Conservation (phyloP, 1,140 invertebrate species). For the Drosophila parvula region DNA sequence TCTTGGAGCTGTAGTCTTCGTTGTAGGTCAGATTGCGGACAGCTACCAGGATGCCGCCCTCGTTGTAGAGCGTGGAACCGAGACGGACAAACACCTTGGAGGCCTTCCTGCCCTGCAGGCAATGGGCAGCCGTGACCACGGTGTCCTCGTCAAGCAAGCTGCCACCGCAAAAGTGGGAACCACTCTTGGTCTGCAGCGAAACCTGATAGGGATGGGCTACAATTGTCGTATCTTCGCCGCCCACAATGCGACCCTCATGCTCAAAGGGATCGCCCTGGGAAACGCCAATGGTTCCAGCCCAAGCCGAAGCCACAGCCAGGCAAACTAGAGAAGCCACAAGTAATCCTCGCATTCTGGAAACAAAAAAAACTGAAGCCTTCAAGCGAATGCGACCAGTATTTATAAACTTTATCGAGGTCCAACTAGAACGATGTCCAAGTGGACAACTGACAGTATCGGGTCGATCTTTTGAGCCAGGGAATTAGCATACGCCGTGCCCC, state of each 20-base stretch:
- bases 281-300: constrained; percentile 16
- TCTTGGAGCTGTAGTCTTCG: constrained; percentile 27
- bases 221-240: constrained; percentile 55
- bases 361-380: not conserved
- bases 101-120: constrained; percentile 23
- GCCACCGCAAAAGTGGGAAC: constrained; percentile 85
- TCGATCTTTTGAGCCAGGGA: constrained; percentile 24
- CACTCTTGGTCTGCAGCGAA: constrained; percentile 47
- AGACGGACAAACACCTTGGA: constrained; percentile 11
- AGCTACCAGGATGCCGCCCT: constrained; percentile 14
- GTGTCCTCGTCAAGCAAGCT: constrained; percentile 83
- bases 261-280: constrained; percentile 25
- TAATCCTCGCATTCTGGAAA: constrained; percentile 41
- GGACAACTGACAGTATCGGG: constrained; percentile 32
- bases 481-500: constrained; percentile 24
- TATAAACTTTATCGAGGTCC: constrained; percentile 4
- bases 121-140: constrained; percentile 69
- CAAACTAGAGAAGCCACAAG: constrained; percentile 28
- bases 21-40: constrained; percentile 22
- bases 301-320: constrained; percentile 11
- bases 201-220: constrained; percentile 55
- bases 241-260: constrained; percentile 63
- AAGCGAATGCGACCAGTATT: not conserved
- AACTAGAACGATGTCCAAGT: not conserved
- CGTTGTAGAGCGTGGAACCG: constrained; percentile 43